Conservation (phyloP, 2,797 vertebrate species). For the Channallabes apus region DNA sequence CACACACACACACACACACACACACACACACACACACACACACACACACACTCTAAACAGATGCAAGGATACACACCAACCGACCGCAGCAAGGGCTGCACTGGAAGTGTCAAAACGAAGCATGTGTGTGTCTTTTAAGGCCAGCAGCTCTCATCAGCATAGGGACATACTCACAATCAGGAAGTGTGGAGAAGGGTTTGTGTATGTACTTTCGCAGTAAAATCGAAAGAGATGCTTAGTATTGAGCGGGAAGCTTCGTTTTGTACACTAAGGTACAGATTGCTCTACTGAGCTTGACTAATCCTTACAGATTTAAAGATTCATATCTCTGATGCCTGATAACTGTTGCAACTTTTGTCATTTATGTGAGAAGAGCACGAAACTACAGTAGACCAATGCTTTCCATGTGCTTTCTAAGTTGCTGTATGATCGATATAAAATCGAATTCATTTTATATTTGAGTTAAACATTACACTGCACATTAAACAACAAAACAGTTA, state of each 20-base stretch:
- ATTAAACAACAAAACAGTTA: neutral
- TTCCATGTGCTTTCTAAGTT: too few relatives aligned
- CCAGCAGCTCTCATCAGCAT: constrained; percentile 78
- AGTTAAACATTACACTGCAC: neutral
- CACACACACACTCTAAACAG: constrained; percentile 53
- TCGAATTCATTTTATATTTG: neutral
- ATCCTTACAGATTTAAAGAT: constrained; percentile 22
- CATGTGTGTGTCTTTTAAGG: constrained; percentile 68
- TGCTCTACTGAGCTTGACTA: neutral
- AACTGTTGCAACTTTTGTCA: neutral
- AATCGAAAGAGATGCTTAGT: neutral
- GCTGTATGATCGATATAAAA: neutral
- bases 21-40: constrained; percentile 14
- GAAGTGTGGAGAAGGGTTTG: constrained; percentile 17
- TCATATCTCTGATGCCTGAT: constrained; percentile 1
- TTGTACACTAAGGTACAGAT: neutral
- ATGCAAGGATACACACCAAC: constrained; percentile 43
- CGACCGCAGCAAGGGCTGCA: constrained; percentile 57
- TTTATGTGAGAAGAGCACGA: neutral
- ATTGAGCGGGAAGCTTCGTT: neutral
- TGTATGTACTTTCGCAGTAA: neutral
- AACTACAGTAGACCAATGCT: neutral
- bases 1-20: too few relatives aligned
- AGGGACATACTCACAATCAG: constrained; percentile 80
- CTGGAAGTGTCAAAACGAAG: constrained; percentile 73